Evolutionary conservation across 1,140 invertebrate genomes (phyloP).

Genomic region (Cherax destructor): DNA sequence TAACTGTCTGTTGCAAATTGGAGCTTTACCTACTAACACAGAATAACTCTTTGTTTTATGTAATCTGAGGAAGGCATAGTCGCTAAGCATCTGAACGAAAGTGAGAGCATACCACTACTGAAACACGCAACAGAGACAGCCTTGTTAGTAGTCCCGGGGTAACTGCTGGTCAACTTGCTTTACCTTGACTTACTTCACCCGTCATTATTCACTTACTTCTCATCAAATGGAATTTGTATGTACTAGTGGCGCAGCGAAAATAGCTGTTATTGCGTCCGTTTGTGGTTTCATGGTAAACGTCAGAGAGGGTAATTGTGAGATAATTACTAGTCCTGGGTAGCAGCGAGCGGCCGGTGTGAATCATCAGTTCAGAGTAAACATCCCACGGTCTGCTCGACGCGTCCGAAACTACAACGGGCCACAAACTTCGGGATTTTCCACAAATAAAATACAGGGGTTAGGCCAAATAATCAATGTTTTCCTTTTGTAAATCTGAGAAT

Average conservation of each 20-base stretch:
- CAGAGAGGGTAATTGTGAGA: background rate
- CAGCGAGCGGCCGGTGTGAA: background rate
- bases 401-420: background rate
- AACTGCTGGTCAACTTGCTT: background rate
- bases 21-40: too few species aligned
- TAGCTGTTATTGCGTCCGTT: background rate
- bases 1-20: too few species aligned
- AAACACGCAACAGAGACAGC: too few species aligned
- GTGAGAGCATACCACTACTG: too few species aligned
- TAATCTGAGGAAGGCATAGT: too few species aligned
- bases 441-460: background rate
- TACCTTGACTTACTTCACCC: background rate
- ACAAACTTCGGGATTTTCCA: background rate
- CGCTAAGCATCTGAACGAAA: too few species aligned
- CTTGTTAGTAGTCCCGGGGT: too few species aligned
- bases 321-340: background rate
- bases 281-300: background rate
- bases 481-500: background rate
- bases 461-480: background rate
- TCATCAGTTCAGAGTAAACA: slow-evolving; percentile 2
- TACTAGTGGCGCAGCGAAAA: background rate
- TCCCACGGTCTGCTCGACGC: background rate
- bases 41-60: too few species aligned
- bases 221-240: background rate
- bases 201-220: background rate